A percentile compares a stretch with the other conserved stretches of the same genome.
Evolutionary conservation across 1,140 invertebrate genomes (phyloP).

Genomic region (Dinothrombium tinctorium): DNA sequence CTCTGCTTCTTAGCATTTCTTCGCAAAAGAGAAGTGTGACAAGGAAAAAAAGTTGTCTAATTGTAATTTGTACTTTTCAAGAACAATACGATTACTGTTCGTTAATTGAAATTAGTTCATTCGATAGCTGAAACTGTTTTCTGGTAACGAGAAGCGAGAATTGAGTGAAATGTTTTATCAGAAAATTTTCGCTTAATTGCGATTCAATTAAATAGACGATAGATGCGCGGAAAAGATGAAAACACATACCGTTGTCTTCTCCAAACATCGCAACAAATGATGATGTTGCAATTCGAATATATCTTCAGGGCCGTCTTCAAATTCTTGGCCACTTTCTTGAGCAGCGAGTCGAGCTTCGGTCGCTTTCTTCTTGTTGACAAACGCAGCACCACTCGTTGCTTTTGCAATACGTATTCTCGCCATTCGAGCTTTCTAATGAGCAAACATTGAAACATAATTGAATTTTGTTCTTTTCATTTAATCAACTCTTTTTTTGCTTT

Average conservation of each 20-base stretch:
- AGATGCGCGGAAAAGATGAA: too few species aligned
- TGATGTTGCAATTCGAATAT: constrained; percentile 98
- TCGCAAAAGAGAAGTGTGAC: too few species aligned
- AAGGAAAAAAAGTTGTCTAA: too few species aligned
- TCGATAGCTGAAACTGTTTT: too few species aligned
- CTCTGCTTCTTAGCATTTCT: too few species aligned
- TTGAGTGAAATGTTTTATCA: too few species aligned
- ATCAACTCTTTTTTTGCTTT: neutral
- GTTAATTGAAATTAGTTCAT: too few species aligned
- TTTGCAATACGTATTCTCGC: constrained; percentile 93
- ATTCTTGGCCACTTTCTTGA: constrained; percentile 62
- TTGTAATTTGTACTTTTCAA: too few species aligned
- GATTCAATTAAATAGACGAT: too few species aligned
- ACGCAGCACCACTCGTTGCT: constrained; percentile 93
- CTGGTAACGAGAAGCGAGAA: too few species aligned
- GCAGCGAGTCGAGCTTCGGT: constrained; percentile 77
- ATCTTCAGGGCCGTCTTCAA: constrained; percentile 70
- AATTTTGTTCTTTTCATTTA: neutral
- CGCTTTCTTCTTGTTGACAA: constrained; percentile 96
- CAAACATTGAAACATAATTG: constrained; percentile 20
- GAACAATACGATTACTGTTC: too few species aligned
- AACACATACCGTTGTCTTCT: constrained; percentile 76
- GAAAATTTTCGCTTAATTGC: too few species aligned
- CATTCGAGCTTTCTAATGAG: constrained; percentile 76
- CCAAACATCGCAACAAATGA: constrained; percentile 84